A percentile compares a stretch with the other conserved stretches of the same genome.
phyloP scores from a whole-genome alignment of 1,140 invertebrate genomes.

The Laupala kohalensis region DNA sequence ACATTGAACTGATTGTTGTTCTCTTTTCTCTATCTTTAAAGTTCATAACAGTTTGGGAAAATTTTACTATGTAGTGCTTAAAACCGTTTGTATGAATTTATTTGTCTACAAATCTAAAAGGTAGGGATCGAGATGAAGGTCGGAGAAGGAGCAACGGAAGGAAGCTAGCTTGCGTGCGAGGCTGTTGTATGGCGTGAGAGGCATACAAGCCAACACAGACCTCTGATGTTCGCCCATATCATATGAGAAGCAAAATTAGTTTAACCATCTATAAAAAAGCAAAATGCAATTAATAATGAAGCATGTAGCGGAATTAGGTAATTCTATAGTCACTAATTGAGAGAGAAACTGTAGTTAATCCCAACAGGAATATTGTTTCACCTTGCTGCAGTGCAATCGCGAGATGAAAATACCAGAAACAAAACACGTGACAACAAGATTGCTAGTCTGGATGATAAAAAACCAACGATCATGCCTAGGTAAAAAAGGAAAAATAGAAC shows the following conservation, averaged over 20 bases:
- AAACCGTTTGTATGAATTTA: too few species aligned
- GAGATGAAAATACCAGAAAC: background rate
- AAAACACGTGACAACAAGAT: background rate
- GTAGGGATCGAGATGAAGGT: too few species aligned
- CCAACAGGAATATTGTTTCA: background rate
- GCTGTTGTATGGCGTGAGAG: background rate
- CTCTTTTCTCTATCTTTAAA: too few species aligned
- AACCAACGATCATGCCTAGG: background rate
- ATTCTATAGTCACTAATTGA: background rate
- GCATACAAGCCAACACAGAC: background rate
- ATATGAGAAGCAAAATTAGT: background rate
- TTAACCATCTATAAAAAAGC: background rate
- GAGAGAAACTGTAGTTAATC: background rate
- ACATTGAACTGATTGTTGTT: too few species aligned
- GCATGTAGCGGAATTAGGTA: background rate
- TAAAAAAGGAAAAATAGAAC: background rate
- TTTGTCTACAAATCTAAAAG: too few species aligned
- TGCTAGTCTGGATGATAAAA: background rate
- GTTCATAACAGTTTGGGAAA: too few species aligned
- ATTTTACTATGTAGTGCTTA: too few species aligned
- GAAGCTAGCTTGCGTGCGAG: too few species aligned
- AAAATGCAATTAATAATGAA: background rate
- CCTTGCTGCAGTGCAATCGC: background rate
- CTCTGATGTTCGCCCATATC: background rate
- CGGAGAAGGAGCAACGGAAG: too few species aligned